phyloP scores from a whole-genome alignment of 2,888 invertebrate species.

The Archaeoteleia sp. region DNA sequence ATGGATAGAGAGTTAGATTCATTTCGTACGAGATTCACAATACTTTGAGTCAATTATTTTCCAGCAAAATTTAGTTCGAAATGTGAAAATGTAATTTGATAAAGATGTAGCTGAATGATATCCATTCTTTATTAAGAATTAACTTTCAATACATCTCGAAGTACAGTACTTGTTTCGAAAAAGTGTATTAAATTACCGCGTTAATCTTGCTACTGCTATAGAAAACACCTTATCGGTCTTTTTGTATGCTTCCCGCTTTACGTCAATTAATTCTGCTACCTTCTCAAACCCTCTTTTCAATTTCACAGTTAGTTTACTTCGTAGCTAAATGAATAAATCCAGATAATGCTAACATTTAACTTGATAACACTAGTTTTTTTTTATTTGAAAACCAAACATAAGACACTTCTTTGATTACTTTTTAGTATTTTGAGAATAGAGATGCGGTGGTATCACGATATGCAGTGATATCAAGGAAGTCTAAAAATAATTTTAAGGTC shows the following conservation, averaged over 20 bases:
- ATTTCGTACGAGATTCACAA: no score
- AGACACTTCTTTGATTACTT: no score
- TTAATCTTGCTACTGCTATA: conserved; percentile 24
- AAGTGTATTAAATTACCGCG: conserved; percentile 25
- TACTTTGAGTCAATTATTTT: no score
- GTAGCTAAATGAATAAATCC: conserved; percentile 29
- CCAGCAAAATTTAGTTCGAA: no score
- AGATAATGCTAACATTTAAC: conserved; percentile 35
- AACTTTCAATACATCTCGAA: conserved; percentile 16
- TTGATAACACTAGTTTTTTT: conserved; percentile 26
- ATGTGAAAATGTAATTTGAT: no score
- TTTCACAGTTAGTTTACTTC: conserved; percentile 26
- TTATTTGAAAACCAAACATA: conserved; percentile 7
- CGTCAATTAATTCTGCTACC: conserved; percentile 36
- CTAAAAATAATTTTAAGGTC: no score
- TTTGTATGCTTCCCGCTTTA: conserved; percentile 17
- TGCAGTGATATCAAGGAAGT: no score
- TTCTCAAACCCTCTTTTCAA: conserved; percentile 25
- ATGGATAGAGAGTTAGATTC: no score
- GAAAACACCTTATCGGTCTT: conserved; percentile 31
- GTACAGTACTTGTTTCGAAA: conserved; percentile 21
- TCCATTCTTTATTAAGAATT: conserved; percentile 12
- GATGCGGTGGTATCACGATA: no score
- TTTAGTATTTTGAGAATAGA: no score
- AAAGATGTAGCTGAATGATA: no score